phyloP scores from a whole-genome alignment of 2,888 invertebrate genomes.

The Argyresthia albistria region DNA sequence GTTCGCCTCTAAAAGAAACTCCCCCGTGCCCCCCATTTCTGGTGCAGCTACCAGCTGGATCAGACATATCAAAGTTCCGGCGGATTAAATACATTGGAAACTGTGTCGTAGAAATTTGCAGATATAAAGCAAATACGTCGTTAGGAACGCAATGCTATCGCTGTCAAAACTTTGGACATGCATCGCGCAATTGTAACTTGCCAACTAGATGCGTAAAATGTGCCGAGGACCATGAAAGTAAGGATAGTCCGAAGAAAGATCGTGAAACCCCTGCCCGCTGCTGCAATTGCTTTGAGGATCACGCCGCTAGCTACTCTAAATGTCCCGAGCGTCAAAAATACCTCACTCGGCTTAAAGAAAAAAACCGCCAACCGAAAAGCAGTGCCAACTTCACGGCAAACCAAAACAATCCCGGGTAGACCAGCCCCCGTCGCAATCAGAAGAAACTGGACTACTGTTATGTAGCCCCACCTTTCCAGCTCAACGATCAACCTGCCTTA shows the following conservation, averaged over 20 bases:
- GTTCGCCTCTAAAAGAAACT: background rate
- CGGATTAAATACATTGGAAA: background rate
- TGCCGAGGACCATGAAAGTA: background rate
- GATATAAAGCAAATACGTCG: background rate
- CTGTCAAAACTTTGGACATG: background rate
- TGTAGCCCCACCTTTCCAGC: background rate
- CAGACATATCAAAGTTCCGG: background rate
- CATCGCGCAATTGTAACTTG: background rate
- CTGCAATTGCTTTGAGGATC: background rate
- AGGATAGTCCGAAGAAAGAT: background rate
- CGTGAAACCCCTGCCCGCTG: background rate
- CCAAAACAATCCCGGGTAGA: background rate
- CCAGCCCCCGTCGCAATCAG: background rate
- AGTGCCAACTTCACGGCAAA: background rate
- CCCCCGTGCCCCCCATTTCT: background rate
- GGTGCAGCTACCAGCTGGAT: background rate
- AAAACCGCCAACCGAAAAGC: background rate
- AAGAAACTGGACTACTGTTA: background rate
- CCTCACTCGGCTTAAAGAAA: background rate
- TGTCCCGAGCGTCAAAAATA: background rate
- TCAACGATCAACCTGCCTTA: background rate
- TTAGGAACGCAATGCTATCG: background rate
- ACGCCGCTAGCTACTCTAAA: background rate
- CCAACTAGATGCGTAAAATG: background rate
- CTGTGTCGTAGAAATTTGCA: background rate